Evolutionary conservation across 2,888 invertebrate genomes (phyloP).

Genomic region (Oligia strigilis): DNA sequence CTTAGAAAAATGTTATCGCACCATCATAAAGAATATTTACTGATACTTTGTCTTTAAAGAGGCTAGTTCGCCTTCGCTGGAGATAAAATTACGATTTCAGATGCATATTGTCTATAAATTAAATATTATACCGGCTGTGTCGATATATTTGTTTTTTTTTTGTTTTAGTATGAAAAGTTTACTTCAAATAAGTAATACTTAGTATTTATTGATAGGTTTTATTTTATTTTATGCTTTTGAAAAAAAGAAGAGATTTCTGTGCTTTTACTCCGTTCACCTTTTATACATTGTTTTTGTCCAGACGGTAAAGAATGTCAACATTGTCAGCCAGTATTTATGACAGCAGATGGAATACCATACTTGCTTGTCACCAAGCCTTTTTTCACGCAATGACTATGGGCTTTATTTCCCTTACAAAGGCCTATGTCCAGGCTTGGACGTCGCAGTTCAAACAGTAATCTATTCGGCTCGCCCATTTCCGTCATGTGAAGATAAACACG

Average conservation of each 20-base stretch:
- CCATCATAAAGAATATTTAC: slow-evolving; percentile 19
- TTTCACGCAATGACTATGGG: slow-evolving; percentile 3
- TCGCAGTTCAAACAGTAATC: slow-evolving; percentile 57
- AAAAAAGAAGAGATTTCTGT: not conserved
- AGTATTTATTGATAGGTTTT: too few relatives aligned
- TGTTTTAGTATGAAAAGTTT: not conserved
- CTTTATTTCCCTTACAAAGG: slow-evolving; percentile 5
- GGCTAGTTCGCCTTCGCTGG: not conserved
- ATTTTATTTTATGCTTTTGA: not conserved
- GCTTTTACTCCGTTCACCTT: not conserved
- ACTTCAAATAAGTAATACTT: too few relatives aligned
- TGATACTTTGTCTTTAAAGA: slow-evolving; percentile 3
- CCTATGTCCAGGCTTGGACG: slow-evolving; percentile 3
- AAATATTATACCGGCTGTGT: not conserved
- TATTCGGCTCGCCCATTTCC: slow-evolving; percentile 78
- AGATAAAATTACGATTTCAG: not conserved
- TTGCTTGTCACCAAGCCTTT: not conserved
- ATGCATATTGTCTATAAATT: not conserved
- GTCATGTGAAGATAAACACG: slow-evolving; percentile 72
- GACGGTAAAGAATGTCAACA: not conserved
- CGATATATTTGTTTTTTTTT: not conserved
- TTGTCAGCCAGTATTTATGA: not conserved
- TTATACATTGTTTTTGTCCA: not conserved
- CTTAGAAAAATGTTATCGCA: slow-evolving; percentile 32
- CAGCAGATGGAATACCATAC: not conserved